A percentile compares a stretch with the other conserved stretches of the same genome.
Evolutionary conservation across 2,888 invertebrate genomes (phyloP).

Genomic region (Phaonia tiefii): DNA sequence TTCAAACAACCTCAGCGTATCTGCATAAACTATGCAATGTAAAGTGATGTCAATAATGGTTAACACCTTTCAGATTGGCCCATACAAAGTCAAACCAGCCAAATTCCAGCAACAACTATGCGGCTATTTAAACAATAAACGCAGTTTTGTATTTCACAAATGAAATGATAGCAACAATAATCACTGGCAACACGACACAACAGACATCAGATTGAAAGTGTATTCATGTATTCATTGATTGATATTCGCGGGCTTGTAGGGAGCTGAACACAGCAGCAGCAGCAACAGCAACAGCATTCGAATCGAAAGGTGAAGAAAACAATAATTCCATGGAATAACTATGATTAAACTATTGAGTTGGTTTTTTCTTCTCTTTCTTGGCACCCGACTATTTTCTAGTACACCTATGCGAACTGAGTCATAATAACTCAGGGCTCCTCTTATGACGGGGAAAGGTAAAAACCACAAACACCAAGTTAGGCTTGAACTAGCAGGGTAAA

Average conservation of each 20-base stretch:
- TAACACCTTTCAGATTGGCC: slow-evolving; percentile 20
- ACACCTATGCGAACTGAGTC: slow-evolving; percentile 22
- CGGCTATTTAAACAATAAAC: slow-evolving; percentile 16
- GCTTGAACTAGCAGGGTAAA: neutral
- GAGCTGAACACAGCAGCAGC: neutral
- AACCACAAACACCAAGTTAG: neutral
- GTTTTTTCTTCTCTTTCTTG: neutral
- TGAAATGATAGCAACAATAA: slow-evolving; percentile 13
- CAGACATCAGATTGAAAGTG: neutral
- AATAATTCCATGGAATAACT: slow-evolving; percentile 25
- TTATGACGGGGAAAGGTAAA: slow-evolving; percentile 14
- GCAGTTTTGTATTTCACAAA: slow-evolving; percentile 9
- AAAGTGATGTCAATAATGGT: slow-evolving; percentile 15
- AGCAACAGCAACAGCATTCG: neutral
- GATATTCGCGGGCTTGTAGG: neutral
- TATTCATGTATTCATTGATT: slow-evolving; percentile 27
- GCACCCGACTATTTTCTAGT: neutral
- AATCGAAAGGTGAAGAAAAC: slow-evolving; percentile 23
- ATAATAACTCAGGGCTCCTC: neutral
- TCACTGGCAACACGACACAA: neutral
- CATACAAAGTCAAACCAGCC: slow-evolving; percentile 7
- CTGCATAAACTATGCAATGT: slow-evolving; percentile 15
- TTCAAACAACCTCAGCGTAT: neutral
- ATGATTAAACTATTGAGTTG: slow-evolving; percentile 8
- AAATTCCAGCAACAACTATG: neutral